A percentile compares a stretch with the other conserved stretches of the same genome.
These are phyloP conservation scores for Peucedramus taeniatus DNA, from an alignment of 2,113 vertebrate species.

Conservation along the genomic window DNA sequence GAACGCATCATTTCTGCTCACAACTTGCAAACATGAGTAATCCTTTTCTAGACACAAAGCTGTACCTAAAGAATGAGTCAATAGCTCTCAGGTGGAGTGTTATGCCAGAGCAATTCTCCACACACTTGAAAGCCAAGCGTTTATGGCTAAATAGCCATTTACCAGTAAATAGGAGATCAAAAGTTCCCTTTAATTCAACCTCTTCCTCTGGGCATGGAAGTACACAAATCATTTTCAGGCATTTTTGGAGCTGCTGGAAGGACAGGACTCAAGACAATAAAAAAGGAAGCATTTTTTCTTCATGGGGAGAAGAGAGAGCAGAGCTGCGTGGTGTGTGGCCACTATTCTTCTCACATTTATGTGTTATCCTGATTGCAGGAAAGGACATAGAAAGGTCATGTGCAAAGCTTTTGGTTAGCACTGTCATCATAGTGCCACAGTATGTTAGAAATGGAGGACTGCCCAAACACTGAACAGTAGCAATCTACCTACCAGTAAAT, in stretches of 20 bases:
- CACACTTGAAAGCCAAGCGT: not conserved
- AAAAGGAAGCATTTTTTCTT: not conserved
- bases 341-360: not conserved
- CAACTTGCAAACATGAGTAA: not conserved
- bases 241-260: not conserved
- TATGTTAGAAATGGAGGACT: not conserved
- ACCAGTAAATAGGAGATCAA: not conserved
- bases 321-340: not conserved
- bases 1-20: not conserved
- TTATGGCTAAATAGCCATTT: not conserved
- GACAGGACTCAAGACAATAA: not conserved
- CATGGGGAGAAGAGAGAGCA: not conserved
- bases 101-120: not conserved
- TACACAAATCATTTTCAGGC: not conserved
- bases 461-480: not conserved
- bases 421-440: not conserved
- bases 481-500: not conserved
- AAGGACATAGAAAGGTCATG: not conserved
- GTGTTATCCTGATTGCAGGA: not conserved
- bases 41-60: not conserved
- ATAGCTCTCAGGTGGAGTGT: not conserved
- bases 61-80: not conserved
- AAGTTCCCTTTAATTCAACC: not conserved
- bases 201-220: not conserved
- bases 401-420: not conserved